Evolutionary conservation across 2,113 vertebrate species (phyloP).

Genomic region (Thamnaconus septentrionalis): DNA sequence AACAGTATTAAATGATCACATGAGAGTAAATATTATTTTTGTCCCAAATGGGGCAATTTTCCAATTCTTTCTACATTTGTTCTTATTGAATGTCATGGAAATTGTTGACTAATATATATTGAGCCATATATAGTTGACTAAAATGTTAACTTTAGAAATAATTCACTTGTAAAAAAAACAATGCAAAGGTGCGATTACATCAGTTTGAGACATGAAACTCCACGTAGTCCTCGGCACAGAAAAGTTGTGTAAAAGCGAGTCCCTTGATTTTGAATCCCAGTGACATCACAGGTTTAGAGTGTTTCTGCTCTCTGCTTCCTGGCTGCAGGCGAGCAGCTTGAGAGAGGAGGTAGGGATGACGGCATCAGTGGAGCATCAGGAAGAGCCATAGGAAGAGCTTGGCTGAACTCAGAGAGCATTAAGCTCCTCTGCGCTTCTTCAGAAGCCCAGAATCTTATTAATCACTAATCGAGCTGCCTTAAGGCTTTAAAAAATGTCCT

Average conservation of each 20-base stretch:
- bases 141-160: too few species aligned
- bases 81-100: too few species aligned
- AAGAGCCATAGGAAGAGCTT: neutral
- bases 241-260: constrained; percentile 8
- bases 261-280: constrained; percentile 33
- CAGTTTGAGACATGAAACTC: neutral
- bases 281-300: constrained; percentile 30
- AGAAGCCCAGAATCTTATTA: constrained; percentile 31
- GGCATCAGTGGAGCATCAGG: constrained; percentile 42
- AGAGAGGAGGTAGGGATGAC: constrained; percentile 36
- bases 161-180: too few species aligned
- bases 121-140: too few species aligned
- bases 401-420: constrained; percentile 33
- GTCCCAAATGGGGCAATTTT: too few species aligned
- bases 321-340: constrained; percentile 32
- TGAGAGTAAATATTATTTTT: too few species aligned
- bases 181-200: too few species aligned
- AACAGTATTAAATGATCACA: neutral
- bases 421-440: constrained; percentile 3
- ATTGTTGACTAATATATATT: too few species aligned
- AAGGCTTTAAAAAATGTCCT: constrained; percentile 18
- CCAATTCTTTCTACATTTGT: too few species aligned
- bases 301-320: constrained; percentile 27
- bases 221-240: neutral
- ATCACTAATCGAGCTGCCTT: constrained; percentile 43